phyloP scores from a whole-genome alignment of 2,888 invertebrate genomes.

The Hemithea aestivaria region DNA sequence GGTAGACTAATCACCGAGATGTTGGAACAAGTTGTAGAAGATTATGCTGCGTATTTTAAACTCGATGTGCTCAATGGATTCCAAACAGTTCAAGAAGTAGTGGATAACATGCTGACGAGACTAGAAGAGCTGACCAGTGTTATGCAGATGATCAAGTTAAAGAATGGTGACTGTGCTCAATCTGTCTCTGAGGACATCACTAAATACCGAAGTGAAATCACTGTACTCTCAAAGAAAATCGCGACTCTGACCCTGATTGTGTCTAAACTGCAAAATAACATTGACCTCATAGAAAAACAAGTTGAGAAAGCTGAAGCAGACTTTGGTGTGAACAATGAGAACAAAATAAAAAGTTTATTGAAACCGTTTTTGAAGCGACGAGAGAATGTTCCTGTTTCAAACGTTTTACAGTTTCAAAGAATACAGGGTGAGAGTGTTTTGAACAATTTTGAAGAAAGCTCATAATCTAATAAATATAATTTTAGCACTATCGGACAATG shows the following conservation, averaged over 20 bases:
- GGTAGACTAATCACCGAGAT: constrained; percentile 46
- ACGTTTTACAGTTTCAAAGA: constrained; percentile 22
- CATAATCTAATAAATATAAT: constrained; percentile 8
- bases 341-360: constrained; percentile 78
- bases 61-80: constrained; percentile 75
- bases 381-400: constrained; percentile 36
- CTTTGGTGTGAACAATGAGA: constrained; percentile 76
- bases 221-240: constrained; percentile 74
- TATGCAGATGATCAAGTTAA: constrained; percentile 75
- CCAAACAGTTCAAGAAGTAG: constrained; percentile 79
- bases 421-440: constrained; percentile 50
- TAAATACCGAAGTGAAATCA: constrained; percentile 73
- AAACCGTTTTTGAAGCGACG: constrained; percentile 78
- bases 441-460: constrained; percentile 49
- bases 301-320: constrained; percentile 81
- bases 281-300: constrained; percentile 78
- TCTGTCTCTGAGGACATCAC: constrained; percentile 76
- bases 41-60: constrained; percentile 78
- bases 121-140: constrained; percentile 83
- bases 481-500: too few relatives aligned
- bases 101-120: constrained; percentile 83
- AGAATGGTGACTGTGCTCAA: constrained; percentile 63
- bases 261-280: constrained; percentile 64
- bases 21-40: constrained; percentile 73
- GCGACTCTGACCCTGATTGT: constrained; percentile 75